Conservation (phyloP, 2,113 vertebrate genomes). For the Mesocricetus auratus region DNA sequence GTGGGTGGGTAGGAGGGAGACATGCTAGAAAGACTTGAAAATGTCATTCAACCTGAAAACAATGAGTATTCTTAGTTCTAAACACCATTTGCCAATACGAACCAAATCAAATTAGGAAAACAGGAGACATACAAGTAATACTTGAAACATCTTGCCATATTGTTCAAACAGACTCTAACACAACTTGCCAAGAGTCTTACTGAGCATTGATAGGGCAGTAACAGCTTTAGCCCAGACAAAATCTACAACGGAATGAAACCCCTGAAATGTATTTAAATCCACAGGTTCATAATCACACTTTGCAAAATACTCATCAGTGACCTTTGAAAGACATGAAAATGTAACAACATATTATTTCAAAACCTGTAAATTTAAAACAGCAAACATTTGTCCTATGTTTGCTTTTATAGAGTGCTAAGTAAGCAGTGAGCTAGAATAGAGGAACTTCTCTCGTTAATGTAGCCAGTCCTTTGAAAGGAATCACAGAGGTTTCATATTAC, state of each 20-base stretch:
- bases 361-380: not conserved
- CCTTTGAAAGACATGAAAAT: conserved; percentile 13
- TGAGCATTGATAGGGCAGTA: not conserved
- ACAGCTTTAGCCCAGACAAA: not conserved
- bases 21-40: not conserved
- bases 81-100: conserved; percentile 3
- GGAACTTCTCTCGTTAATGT: not conserved
- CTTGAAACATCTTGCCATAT: not conserved
- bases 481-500: not conserved
- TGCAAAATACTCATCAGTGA: not conserved
- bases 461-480: not conserved
- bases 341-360: conserved; percentile 1
- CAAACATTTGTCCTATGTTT: not conserved
- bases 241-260: not conserved
- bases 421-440: not conserved
- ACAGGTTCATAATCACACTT: not conserved
- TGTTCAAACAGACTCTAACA: not conserved
- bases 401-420: not conserved
- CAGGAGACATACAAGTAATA: not conserved
- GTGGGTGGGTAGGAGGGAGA: not conserved
- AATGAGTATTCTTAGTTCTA: not conserved
- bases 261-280: not conserved
- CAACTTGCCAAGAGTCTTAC: conserved; percentile 9
- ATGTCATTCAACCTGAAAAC: not conserved
- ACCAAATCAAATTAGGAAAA: not conserved